Evolutionary conservation across 2,888 invertebrate species (phyloP).

Genomic region (Sericinus montela): DNA sequence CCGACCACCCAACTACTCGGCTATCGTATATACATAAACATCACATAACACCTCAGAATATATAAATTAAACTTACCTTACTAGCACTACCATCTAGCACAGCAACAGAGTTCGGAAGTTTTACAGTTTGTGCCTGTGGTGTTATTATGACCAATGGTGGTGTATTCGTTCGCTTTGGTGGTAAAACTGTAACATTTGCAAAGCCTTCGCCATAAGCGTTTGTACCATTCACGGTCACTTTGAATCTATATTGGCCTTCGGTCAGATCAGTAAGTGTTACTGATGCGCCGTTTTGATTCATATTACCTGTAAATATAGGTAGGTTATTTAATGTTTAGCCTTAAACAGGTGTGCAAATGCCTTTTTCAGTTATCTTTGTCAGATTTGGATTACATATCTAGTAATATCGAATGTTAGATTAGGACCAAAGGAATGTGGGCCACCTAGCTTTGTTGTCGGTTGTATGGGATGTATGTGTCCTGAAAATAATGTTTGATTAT

Average conservation of each 20-base stretch:
- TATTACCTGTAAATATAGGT: constrained; percentile 77
- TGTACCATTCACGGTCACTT: constrained; percentile 88
- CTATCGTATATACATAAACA: too few relatives aligned
- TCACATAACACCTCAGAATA: too few relatives aligned
- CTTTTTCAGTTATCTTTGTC: too few relatives aligned
- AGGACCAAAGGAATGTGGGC: too few relatives aligned
- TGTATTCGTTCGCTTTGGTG: constrained; percentile 89
- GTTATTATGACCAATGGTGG: constrained; percentile 92
- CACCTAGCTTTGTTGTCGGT: too few relatives aligned
- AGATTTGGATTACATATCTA: too few relatives aligned
- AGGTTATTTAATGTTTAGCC: too few relatives aligned
- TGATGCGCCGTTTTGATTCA: constrained; percentile 90
- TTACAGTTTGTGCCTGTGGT: constrained; percentile 91
- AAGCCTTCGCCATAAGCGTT: constrained; percentile 88
- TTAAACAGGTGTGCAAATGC: too few relatives aligned
- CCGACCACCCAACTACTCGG: too few relatives aligned
- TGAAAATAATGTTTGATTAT: too few relatives aligned
- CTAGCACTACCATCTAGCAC: constrained; percentile 93
- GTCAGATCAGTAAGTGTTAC: constrained; percentile 90
- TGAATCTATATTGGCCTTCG: constrained; percentile 93
- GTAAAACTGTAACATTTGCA: constrained; percentile 94
- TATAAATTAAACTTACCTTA: constrained; percentile 60
- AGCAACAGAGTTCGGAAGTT: constrained; percentile 92
- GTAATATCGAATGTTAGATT: too few relatives aligned
- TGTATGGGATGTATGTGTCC: too few relatives aligned